Evolutionary conservation across 2,888 invertebrate species (phyloP).

Genomic region (Melanotus villosus): DNA sequence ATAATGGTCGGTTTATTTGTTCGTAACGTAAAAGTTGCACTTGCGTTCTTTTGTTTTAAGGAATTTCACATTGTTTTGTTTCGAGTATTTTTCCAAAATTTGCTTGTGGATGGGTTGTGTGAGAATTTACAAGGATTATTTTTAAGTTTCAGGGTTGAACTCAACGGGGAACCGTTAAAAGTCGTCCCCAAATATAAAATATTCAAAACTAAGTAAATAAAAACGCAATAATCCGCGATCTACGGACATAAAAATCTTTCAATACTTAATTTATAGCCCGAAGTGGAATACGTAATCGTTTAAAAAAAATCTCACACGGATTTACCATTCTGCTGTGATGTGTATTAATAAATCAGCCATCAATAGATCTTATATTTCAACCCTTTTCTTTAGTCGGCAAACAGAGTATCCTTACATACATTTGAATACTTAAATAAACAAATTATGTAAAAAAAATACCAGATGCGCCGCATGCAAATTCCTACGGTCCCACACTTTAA

Average conservation of each 20-base stretch:
- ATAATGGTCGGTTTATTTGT: background rate
- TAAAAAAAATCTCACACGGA: constrained; percentile 50
- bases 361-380: constrained; percentile 49
- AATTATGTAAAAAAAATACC: constrained; percentile 50
- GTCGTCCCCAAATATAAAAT: constrained; percentile 27
- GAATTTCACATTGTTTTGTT: background rate
- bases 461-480: constrained; percentile 46
- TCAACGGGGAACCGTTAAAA: too few species aligned
- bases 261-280: constrained; percentile 47
- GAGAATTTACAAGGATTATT: background rate
- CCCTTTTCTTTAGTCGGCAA: constrained; percentile 45
- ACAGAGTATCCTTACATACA: constrained; percentile 46
- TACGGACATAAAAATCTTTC: constrained; percentile 26
- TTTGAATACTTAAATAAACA: constrained; percentile 53
- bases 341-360: constrained; percentile 53
- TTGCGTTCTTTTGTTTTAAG: background rate
- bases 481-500: constrained; percentile 48
- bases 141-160: too few species aligned
- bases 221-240: constrained; percentile 36
- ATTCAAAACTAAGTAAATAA: constrained; percentile 43
- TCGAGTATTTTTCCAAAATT: background rate
- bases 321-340: constrained; percentile 41
- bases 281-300: constrained; percentile 1
- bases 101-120: too few species aligned
- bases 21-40: background rate